Conservation (phyloP, 2,888 invertebrate species). For the Drosophila parthenogenetica region DNA sequence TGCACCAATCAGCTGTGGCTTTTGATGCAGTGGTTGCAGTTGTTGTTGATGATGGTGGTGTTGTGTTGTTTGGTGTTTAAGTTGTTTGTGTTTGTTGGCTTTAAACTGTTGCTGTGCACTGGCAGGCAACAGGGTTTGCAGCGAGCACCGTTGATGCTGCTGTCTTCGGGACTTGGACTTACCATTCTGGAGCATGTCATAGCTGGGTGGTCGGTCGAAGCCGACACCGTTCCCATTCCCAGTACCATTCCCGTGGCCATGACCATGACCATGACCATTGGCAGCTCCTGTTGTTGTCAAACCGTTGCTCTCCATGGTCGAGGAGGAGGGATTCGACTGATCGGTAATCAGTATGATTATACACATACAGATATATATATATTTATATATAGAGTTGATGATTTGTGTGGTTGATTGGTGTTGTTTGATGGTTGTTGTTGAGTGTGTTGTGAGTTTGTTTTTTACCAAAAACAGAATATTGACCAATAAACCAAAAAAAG, state of each 20-base stretch:
- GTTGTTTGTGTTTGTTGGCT: constrained; percentile 79
- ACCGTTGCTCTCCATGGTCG: constrained; percentile 82
- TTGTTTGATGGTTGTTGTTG: constrained; percentile 31
- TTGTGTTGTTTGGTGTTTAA: constrained; percentile 62
- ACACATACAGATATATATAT: constrained; percentile 5
- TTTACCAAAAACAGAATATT: constrained; percentile 72
- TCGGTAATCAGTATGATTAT: constrained; percentile 18
- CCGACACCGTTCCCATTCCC: constrained; percentile 51
- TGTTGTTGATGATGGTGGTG: constrained; percentile 47
- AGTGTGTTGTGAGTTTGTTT: constrained; percentile 39
- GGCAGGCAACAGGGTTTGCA: constrained; percentile 82
- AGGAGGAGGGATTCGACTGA: constrained; percentile 84
- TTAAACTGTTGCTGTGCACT: constrained; percentile 81
- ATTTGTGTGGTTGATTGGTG: constrained; percentile 41
- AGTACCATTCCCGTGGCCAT: constrained; percentile 44
- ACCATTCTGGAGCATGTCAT: constrained; percentile 85
- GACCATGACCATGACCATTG: constrained; percentile 53
- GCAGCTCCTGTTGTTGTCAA: constrained; percentile 54
- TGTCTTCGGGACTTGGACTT: constrained; percentile 85
- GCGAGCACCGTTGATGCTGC: constrained; percentile 82
- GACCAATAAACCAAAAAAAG: constrained; percentile 62
- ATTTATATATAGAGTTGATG: constrained; percentile 1
- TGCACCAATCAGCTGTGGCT: constrained; percentile 71
- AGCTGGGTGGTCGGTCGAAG: constrained; percentile 82
- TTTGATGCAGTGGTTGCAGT: constrained; percentile 66